Conservation (phyloP, 2,113 vertebrate genomes). For the Callithrix jacchus region DNA sequence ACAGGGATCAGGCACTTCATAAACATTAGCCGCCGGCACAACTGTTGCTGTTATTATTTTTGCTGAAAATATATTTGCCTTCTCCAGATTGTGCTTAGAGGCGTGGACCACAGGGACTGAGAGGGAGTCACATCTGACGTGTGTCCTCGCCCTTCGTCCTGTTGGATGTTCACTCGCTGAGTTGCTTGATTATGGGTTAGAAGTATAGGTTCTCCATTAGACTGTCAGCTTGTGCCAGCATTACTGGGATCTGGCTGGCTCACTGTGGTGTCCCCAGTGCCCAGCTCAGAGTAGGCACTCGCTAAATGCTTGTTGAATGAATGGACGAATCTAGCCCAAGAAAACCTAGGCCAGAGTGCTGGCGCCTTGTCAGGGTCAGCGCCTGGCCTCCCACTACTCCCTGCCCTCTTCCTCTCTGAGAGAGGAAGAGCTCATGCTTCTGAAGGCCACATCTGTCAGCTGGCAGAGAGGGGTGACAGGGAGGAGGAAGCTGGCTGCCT, state of each 20-base stretch:
- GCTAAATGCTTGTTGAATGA: too few relatives aligned
- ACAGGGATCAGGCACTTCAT: accelerated
- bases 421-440: background rate
- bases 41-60: background rate
- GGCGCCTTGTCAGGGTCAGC: background rate
- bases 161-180: background rate
- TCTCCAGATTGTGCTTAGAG: background rate
- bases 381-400: background rate
- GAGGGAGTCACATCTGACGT: background rate
- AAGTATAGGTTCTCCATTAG: background rate
- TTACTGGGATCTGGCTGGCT: background rate
- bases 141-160: background rate
- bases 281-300: background rate
- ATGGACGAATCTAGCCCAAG: background rate
- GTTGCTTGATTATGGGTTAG: background rate
- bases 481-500: background rate
- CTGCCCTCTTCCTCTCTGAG: background rate
- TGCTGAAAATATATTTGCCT: background rate
- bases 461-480: background rate
- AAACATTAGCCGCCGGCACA: background rate
- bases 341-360: background rate
- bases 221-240: accelerated
- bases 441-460: background rate
- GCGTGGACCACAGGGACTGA: background rate
- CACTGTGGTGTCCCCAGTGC: accelerated